Evolutionary conservation across 2,113 vertebrate genomes (phyloP), one percentile per base, ranked within the genome.

Genomic region (Tyto alba): DNA sequence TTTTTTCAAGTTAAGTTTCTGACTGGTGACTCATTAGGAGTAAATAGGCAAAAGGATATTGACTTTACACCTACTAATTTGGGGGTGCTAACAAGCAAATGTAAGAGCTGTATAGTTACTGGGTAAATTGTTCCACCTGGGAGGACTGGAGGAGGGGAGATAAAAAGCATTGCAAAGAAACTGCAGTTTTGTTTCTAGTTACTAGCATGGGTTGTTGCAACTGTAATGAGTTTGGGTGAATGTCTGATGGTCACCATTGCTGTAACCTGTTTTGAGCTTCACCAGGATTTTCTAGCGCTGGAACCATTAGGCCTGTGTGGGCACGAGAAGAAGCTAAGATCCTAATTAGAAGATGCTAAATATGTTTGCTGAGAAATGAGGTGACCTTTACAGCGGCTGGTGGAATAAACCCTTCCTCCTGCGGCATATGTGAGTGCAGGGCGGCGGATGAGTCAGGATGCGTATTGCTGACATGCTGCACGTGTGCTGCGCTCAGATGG

Each of bases 61-160:
- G 90, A 92, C 93, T 96, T 97, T 96, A 90, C 93, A 96, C 91
- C 91, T 96, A 89, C 89, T 94, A 83, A 96, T 95, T 95, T 96
- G 97, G 85, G 94, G 93, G 96, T 96, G 92, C 96, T 94, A 96
- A 97, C 95, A 96, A 95, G 93, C 82, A 86, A 80, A 90, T 88
- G 66, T 79, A 96, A 95, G 85, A 73, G 80, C 93, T 92, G 83
- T 96, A 40, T 93, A 90, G 89, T 89, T 56, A 38, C 57, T 0
- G 66, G 89, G 72, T 93, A 84, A 96, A 93, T 95, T 78, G 77
- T 93, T 87, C 93, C 85, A 93, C 84, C 96, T 90, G 60, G 86
- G 74, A 85, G 74, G 80, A 83, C 57, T 79, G 91, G 87, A 95
- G 88, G 93, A 93, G 85, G 87, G 60, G 85, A 84, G 77, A 41